These are phyloP conservation scores for Liasis olivaceus DNA, from an alignment of 2,797 vertebrate species.

Conservation along the genomic window DNA sequence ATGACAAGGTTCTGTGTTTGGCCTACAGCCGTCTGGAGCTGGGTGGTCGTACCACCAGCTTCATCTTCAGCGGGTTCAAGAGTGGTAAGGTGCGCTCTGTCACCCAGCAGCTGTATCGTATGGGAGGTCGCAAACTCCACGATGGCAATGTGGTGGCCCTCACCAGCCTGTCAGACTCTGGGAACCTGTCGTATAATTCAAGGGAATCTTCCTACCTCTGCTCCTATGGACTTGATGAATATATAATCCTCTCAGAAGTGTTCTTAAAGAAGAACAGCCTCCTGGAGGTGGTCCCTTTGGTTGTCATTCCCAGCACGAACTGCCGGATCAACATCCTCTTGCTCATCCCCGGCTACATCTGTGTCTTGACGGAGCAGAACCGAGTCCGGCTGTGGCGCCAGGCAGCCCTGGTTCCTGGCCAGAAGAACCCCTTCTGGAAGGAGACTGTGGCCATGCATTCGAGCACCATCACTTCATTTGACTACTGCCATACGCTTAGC, in stretches of 20 bases:
- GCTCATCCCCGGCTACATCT: conserved; percentile 61
- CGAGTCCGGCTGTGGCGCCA: conserved; percentile 59
- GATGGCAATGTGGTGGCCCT: conserved; percentile 79
- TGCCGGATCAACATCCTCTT: conserved; percentile 55
- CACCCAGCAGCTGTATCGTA: conserved; percentile 52
- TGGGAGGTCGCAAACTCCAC: conserved; percentile 52
- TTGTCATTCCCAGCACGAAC: conserved; percentile 53
- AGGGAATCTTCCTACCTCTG: conserved; percentile 56
- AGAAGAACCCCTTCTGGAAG: conserved; percentile 27
- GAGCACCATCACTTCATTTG: conserved; percentile 60
- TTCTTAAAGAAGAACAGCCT: conserved; percentile 12
- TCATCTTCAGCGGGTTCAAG: conserved; percentile 65
- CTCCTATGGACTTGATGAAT: conserved; percentile 66
- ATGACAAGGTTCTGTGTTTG: conserved; percentile 63
- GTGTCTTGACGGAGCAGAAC: conserved; percentile 62
- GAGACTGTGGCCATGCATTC: conserved; percentile 59
- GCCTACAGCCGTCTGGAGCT: conserved; percentile 58
- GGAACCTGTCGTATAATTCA: conserved; percentile 72
- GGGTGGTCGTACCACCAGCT: conserved; percentile 36
- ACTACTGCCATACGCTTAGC: conserved; percentile 63
- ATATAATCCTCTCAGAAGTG: conserved; percentile 48
- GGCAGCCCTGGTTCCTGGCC: neutral
- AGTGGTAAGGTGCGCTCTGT: conserved; percentile 62
- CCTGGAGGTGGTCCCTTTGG: conserved; percentile 35
- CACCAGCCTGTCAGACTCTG: conserved; percentile 75